Evolutionary conservation across 2,888 invertebrate species (phyloP), one percentile per base, ranked within the genome.

Genomic region (Diaphora mendica): DNA sequence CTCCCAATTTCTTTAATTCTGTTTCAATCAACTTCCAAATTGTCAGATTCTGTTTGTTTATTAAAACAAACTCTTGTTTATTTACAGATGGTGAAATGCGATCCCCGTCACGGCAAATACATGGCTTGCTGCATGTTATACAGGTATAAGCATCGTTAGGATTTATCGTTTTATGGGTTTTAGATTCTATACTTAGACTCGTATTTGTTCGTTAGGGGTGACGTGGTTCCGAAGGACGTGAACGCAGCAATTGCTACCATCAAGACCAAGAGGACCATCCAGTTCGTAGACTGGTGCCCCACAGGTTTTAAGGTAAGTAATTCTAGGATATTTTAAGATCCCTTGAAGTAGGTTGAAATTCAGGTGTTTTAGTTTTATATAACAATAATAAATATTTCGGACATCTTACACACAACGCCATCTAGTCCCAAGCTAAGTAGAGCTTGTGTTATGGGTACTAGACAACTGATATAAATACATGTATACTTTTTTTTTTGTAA

Each of bases 101-200:
- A 99, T 88, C 98, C 98, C 0, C 96, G 98, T 70, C 98, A 98
- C 88, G 98, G 98, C 71, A 98, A 98, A 92, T 99, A 99, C 94
- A 97, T 99, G 99, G 99, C 99, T 26, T 99, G 98, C 93, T 99
- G 99, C 89, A 98, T 99, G 97, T 95, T 99, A 88, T 99, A 99
- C 96, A 95, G 96, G 96, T 96, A 13, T 62, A 62, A 62, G 13
- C 30, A 62, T 62, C 55, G 2, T 26, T 2, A n/a, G n/a, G 3
- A 26, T 55, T 23, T 51, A n/a, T 55, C n/a, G n/a, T n/a, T 55
- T 55, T 55, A 55, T 15, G 3, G 26, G 13, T 30, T 26, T 30
- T 59, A 4, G 13, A 13, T 13, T n/a, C 0, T 23, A 13, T 42
- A 51, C 51, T 51, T 51, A 30, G 42, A 4, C 2, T 64, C 20